These are phyloP conservation scores for Lophochroa leadbeateri DNA, from an alignment of 2,113 vertebrate genomes.

Conservation along the genomic window DNA sequence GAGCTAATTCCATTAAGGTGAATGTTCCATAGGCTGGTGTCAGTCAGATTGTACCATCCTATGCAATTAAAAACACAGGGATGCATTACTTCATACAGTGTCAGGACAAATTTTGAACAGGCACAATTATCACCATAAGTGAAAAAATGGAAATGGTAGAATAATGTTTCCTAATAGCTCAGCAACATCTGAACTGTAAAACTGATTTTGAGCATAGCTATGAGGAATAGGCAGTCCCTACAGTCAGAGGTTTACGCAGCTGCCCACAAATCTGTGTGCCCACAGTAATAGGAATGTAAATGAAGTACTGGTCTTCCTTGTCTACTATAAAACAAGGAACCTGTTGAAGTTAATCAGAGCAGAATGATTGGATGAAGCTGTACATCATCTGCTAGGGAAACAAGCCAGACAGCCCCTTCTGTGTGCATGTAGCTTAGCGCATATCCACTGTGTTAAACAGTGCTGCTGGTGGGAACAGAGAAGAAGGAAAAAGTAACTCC, in stretches of 20 bases:
- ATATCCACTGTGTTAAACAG: background rate
- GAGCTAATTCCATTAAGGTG: background rate
- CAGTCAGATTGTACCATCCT: background rate
- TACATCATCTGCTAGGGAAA: background rate
- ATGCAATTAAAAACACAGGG: background rate
- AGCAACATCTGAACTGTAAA: background rate
- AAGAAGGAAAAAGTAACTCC: background rate
- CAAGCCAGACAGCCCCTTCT: background rate
- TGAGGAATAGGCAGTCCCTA: background rate
- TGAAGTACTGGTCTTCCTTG: background rate
- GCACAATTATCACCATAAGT: background rate
- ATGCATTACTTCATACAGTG: background rate
- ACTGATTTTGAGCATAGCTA: background rate
- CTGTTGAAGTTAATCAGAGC: conserved; percentile 14
- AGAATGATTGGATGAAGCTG: conserved; percentile 20
- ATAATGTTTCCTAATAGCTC: background rate
- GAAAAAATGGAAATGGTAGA: background rate
- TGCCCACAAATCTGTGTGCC: background rate
- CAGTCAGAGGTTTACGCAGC: background rate
- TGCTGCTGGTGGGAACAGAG: background rate
- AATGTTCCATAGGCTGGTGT: background rate
- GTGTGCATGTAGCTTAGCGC: rapidly evolving
- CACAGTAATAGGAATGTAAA: too few relatives aligned
- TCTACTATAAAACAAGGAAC: background rate
- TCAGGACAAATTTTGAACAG: background rate